Evolutionary conservation across 1,140 invertebrate species (phyloP).

Genomic region (Listronotus oregonensis): DNA sequence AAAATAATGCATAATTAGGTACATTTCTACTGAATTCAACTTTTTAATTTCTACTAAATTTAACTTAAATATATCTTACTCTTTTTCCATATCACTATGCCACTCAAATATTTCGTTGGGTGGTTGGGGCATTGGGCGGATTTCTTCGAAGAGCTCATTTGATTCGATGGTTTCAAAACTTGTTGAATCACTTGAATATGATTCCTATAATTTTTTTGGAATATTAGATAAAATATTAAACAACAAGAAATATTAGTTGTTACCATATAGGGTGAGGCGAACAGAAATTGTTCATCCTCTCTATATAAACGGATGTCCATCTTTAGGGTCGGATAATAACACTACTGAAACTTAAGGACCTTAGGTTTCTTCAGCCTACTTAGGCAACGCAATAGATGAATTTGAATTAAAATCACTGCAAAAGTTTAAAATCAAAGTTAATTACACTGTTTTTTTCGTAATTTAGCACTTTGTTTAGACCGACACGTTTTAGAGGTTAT

Average conservation of each 20-base stretch:
- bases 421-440: background rate
- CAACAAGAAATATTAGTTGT: conserved; percentile 10
- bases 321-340: background rate
- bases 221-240: background rate
- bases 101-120: conserved; percentile 27
- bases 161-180: conserved; percentile 5
- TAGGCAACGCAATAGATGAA: background rate
- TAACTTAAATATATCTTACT: conserved; percentile 12
- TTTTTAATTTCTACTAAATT: too few relatives aligned
- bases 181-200: conserved; percentile 18
- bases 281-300: conserved; percentile 29
- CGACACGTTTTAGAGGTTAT: too few relatives aligned
- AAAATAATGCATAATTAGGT: too few relatives aligned
- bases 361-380: background rate
- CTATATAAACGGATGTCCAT: conserved; percentile 27
- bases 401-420: background rate
- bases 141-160: conserved; percentile 13
- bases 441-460: conserved; percentile 13
- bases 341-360: background rate
- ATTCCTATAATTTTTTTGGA: conserved; percentile 12
- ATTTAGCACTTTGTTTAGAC: too few relatives aligned
- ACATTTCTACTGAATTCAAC: too few relatives aligned
- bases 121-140: conserved; percentile 9
- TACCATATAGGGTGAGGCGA: conserved; percentile 25
- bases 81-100: conserved; percentile 20